A percentile compares a stretch with the other conserved stretches of the same genome.
Conservation (phyloP, 2,888 invertebrate genomes). For the Homarus gammarus region DNA sequence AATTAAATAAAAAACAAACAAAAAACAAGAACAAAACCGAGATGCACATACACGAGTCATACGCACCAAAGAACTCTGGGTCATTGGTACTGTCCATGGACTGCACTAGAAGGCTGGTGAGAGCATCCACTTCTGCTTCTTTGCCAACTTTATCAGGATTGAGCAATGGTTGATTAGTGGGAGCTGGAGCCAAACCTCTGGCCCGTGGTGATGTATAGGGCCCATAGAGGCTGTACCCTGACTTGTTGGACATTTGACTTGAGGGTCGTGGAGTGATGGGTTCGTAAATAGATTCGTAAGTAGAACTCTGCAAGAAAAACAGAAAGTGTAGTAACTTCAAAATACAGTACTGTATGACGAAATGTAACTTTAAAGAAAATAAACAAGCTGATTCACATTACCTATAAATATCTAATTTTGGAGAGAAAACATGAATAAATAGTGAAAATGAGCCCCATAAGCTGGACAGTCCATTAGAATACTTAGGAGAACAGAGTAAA, state of each 20-base stretch:
- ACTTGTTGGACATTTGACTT: conserved; percentile 82
- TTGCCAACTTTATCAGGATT: conserved; percentile 81
- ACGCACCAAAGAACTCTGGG: conserved; percentile 84
- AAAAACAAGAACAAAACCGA: conserved; percentile 50
- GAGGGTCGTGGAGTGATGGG: conserved; percentile 83
- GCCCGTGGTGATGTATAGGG: conserved; percentile 82
- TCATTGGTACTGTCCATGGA: conserved; percentile 88
- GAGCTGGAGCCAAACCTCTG: conserved; percentile 78
- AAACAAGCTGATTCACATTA: neutral
- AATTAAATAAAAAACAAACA: neutral
- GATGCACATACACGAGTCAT: conserved; percentile 68
- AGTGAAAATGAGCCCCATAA: no score
- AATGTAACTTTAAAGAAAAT: no score
- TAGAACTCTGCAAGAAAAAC: conserved; percentile 78
- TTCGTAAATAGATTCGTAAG: conserved; percentile 93
- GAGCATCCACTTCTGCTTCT: conserved; percentile 92
- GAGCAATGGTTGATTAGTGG: conserved; percentile 74
- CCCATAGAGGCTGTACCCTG: conserved; percentile 85
- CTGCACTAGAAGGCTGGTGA: conserved; percentile 92
- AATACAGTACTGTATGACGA: no score
- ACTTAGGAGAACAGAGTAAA: no score
- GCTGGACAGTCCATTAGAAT: no score
- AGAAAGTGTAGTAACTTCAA: neutral
- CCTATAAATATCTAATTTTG: no score
- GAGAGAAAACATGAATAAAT: no score